Evolutionary conservation across 2,888 invertebrate species (phyloP).

Genomic region (Brachycybe producta): DNA sequence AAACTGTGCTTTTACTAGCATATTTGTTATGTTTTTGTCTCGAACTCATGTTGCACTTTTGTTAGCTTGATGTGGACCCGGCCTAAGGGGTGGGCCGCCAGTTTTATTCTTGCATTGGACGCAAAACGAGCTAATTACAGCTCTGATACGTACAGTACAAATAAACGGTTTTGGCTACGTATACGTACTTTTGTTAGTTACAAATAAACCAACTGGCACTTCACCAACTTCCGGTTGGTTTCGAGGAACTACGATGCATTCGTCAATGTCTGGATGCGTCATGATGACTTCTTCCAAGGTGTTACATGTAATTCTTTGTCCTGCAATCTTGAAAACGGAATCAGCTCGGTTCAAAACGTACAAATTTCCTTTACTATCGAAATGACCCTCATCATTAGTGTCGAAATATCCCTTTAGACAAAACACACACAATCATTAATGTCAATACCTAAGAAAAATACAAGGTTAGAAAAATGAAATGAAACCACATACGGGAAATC

Average conservation of each 20-base stretch:
- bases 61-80: too few species aligned
- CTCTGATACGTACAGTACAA: too few species aligned
- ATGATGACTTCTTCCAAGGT: conserved; percentile 11
- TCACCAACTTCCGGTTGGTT: background rate
- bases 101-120: too few species aligned
- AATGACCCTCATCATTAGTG: conserved; percentile 10
- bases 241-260: conserved; percentile 11
- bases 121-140: too few species aligned
- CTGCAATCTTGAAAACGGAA: conserved; percentile 11
- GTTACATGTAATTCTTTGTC: conserved; percentile 9
- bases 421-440: too few species aligned
- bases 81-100: too few species aligned
- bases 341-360: conserved; percentile 10
- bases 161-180: too few species aligned
- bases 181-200: conserved; percentile 9
- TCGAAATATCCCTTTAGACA: conserved; percentile 10
- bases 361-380: conserved; percentile 5
- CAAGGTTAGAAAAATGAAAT: too few species aligned
- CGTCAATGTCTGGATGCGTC: conserved; percentile 11
- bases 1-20: too few species aligned
- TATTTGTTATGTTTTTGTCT: too few species aligned
- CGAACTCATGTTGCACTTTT: too few species aligned
- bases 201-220: conserved; percentile 10
- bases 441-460: too few species aligned
- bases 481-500: background rate